Conservation (phyloP, 1,140 invertebrate species). For the Drosophila grimshawi region DNA sequence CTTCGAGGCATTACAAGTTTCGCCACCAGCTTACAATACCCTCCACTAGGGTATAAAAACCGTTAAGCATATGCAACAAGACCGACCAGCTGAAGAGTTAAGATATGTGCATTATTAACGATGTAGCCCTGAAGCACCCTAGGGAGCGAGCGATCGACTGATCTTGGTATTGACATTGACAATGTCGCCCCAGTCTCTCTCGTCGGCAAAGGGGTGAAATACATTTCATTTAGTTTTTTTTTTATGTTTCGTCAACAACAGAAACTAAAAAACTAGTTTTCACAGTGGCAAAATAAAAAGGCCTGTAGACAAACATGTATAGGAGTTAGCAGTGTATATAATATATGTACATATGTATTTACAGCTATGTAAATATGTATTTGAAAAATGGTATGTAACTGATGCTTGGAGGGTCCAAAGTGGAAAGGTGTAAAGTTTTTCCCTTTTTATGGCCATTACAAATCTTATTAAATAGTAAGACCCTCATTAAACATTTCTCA, state of each 20-base stretch:
- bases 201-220: neutral
- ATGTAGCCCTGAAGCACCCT: slow-evolving; percentile 15
- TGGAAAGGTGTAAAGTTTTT: too few relatives aligned
- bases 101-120: slow-evolving; percentile 69
- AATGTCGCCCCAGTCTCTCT: slow-evolving; percentile 48
- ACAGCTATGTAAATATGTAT: too few relatives aligned
- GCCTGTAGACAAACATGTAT: neutral
- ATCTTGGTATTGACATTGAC: slow-evolving; percentile 76
- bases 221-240: neutral
- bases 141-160: slow-evolving; percentile 24
- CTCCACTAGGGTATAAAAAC: slow-evolving; percentile 22
- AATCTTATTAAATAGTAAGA: too few relatives aligned
- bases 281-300: too few relatives aligned
- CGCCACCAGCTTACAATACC: too few relatives aligned
- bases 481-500: too few relatives aligned
- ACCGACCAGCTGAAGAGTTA: slow-evolving; percentile 45
- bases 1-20: too few relatives aligned
- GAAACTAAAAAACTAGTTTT: slow-evolving; percentile 1
- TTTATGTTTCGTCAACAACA: neutral
- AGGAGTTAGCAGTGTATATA: too few relatives aligned
- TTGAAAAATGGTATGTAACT: too few relatives aligned
- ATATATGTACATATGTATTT: too few relatives aligned
- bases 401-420: too few relatives aligned
- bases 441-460: too few relatives aligned
- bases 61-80: slow-evolving; percentile 73